Evolutionary conservation across 2,113 vertebrate genomes (phyloP).

Genomic region (Gadus macrocephalus): DNA sequence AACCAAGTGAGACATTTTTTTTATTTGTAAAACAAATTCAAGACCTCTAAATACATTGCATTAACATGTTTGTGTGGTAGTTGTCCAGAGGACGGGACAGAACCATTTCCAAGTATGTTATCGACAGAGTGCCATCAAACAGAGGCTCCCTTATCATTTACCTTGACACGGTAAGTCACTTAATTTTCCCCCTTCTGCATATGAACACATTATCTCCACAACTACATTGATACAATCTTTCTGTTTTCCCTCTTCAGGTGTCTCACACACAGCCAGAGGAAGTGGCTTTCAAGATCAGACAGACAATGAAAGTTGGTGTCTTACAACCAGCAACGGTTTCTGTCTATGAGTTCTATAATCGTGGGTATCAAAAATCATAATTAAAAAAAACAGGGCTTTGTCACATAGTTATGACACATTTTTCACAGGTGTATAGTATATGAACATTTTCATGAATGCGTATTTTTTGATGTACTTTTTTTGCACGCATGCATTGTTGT

Average conservation of each 20-base stretch:
- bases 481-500: too few species aligned
- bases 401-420: too few species aligned
- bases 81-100: not conserved
- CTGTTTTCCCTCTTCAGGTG: too few species aligned
- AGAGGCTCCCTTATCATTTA: not conserved
- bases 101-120: not conserved
- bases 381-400: too few species aligned
- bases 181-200: not conserved
- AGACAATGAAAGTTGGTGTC: conserved; percentile 64
- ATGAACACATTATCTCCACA: too few species aligned
- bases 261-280: conserved; percentile 17
- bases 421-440: too few species aligned
- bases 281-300: conserved; percentile 72
- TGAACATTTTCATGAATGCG: too few species aligned
- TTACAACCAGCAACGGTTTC: conserved; percentile 77
- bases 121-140: not conserved
- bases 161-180: not conserved
- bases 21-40: not conserved
- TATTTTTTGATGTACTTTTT: too few species aligned
- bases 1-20: not conserved
- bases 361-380: conserved; percentile 28
- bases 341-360: conserved; percentile 79
- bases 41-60: not conserved
- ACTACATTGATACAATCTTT: too few species aligned
- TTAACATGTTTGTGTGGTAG: not conserved